Percentiles rank a stretch among this genome's conserved stretches.
Evolutionary conservation across 2,797 vertebrate species (phyloP).

Genomic region (Masticophis lateralis): DNA sequence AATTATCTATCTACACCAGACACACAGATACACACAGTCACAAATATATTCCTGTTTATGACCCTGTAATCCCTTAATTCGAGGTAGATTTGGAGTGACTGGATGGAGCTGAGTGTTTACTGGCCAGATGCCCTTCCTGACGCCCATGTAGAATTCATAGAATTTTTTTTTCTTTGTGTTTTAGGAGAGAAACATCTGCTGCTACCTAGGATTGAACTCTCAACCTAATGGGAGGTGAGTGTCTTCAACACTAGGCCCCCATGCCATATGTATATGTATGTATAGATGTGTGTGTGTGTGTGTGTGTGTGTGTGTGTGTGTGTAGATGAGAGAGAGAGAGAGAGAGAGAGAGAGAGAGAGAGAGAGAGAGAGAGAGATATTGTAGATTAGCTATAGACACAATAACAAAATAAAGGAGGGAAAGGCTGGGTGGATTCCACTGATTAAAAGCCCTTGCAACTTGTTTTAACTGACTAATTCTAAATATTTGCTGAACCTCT

Average conservation of each 20-base stretch:
- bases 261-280: not conserved
- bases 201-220: not conserved
- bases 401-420: not conserved
- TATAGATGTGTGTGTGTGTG: too few relatives aligned
- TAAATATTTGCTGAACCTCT: not conserved
- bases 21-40: not conserved
- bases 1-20: not conserved
- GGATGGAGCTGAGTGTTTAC: not conserved
- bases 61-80: not conserved
- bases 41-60: not conserved
- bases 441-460: not conserved
- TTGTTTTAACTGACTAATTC: not conserved
- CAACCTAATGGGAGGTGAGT: not conserved
- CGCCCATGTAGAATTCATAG: not conserved
- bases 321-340: too few relatives aligned
- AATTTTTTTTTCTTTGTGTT: not conserved
- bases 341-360: too few relatives aligned
- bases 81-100: not conserved
- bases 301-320: too few relatives aligned
- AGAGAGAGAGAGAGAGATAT: too few relatives aligned
- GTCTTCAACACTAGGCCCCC: not conserved
- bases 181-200: not conserved
- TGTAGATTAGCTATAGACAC: not conserved
- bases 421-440: not conserved
- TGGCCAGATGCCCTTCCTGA: not conserved